Base-by-base conservation (phyloP, 2,113 vertebrate genomes). In the Tauraco erythrolophus region DNA sequence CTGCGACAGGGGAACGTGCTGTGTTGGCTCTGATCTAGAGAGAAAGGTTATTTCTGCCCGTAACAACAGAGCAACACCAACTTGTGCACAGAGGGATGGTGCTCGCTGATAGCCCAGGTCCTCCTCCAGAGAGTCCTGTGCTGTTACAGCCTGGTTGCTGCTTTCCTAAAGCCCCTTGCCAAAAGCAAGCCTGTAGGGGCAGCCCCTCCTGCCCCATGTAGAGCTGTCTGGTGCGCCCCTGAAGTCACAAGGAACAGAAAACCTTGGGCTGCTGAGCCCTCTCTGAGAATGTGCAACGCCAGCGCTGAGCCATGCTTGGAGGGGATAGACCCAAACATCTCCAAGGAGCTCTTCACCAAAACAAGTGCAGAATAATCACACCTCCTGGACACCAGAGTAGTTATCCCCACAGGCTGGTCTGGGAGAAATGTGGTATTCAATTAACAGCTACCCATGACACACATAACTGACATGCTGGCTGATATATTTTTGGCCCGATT, bases 401-500 rank as follows among this genome's bases (percentile, higher is more conserved):
- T 35, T 58, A 27, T 68, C 13, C 57, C 13, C 48, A 70, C 53
- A 53, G 41, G 31, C 54, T 74, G 60, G n/a, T 76, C 66, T 37
- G 30, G 61, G 53, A 84, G 53, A 91, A 81, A 45, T 1, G 3
- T n/a, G 41, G 25, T 13, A 71, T 33, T 84, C 75, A 60, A 78
- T 91, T 75, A 92, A 76, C 46, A 94, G 69, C 61, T 95, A 62
- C 64, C 72, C 83, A 23, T 81, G 80, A 87, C 88, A 95, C 65
- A 70, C 0, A 4, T 24, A 88, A 53, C 28, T 72, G 57, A 91
- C 72, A 88, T 4, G 22, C 79, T 23, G 10, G 35, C 11, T 84
- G 84, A 75, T 79, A 15, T 51, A 94, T 96, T 97, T 95, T 80
- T 91, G 93, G 84, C 69, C 93, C 43, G 28, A 79, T 94, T 94